Evolutionary conservation across 2,888 invertebrate genomes (phyloP), one percentile per base, ranked within the genome.

Genomic region (Leucozona laternaria): DNA sequence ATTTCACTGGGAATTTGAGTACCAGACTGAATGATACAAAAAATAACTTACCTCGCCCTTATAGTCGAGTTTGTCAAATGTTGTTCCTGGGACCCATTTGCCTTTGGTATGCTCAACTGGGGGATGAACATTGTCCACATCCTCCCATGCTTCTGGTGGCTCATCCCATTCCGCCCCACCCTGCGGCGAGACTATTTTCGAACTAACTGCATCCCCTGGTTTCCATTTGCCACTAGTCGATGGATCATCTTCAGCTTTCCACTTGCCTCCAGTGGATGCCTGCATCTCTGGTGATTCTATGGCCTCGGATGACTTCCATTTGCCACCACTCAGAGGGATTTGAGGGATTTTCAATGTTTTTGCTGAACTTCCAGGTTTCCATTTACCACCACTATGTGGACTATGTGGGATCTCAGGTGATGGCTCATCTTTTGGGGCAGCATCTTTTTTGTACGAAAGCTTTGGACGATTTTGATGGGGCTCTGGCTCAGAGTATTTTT

Each of bases 51-150:
- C 53, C 90, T 93, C 90, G 92, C 94, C 90, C 91, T 93, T 82
- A 92, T 91, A 91, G 55, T 94, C 72, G 91, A 94, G 90, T 93
- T 94, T 94, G 92, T 94, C 76, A 92, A 94, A 91, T 93, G 94
- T 88, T 91, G 93, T 92, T 31, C 96, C 96, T 0, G 96, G 97
- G 68, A 96, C 94, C 97, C 97, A 97, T 93, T 97, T 97, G 13
- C 92, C 92, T 91, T 95, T 95, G 0, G 96, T 96, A 89, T 96
- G 95, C 48, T 94, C 94, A 4, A 95, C 95, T 0, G 96, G 95
- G 2, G 96, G 96, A 88, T 94, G 94, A 71, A 48, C 66, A 73
- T 94, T 93, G 20, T 93, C 93, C 1, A 86, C 82, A 22, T 77
- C 85, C 15, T 53, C 75, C 79, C 79, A 79, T 0, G 60, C 6